These are phyloP conservation scores for Arizona elegans DNA, from an alignment of 2,113 vertebrate species.

Conservation along the genomic window DNA sequence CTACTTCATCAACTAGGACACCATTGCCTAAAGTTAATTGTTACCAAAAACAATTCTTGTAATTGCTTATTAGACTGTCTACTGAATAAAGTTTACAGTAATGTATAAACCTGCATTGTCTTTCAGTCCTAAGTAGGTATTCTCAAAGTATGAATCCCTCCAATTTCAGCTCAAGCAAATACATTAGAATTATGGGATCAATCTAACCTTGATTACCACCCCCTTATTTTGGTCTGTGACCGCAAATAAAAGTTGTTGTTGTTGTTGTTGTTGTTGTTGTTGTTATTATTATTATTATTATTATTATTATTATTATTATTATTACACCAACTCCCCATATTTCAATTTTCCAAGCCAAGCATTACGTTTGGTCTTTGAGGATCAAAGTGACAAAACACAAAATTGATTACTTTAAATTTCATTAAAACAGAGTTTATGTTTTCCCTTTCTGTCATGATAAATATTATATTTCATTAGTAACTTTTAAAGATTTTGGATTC, in stretches of 20 bases:
- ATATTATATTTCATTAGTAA: not conserved
- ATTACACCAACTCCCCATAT: not conserved
- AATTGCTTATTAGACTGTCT: not conserved
- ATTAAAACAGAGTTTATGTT: not conserved
- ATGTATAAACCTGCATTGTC: not conserved
- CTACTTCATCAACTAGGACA: too few relatives aligned
- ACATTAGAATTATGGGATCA: not conserved
- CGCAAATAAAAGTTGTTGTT: too few relatives aligned
- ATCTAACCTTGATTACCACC: not conserved
- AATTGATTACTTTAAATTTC: not conserved
- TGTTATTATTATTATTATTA: too few relatives aligned
- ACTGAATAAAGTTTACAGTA: not conserved
- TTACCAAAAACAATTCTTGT: not conserved
- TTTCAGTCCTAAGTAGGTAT: not conserved
- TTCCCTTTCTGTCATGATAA: not conserved
- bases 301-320: too few relatives aligned
- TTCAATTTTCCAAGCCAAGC: not conserved
- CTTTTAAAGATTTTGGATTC: not conserved
- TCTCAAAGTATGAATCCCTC: not conserved
- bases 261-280: too few relatives aligned
- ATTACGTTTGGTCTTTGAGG: not conserved
- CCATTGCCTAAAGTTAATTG: not conserved
- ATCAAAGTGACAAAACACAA: not conserved
- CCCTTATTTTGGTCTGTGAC: too few relatives aligned
- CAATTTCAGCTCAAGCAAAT: not conserved